Percentiles rank a stretch among this genome's conserved stretches.
These are phyloP conservation scores for Eptesicus fuscus DNA, from an alignment of 2,113 vertebrate species.

Conservation along the genomic window DNA sequence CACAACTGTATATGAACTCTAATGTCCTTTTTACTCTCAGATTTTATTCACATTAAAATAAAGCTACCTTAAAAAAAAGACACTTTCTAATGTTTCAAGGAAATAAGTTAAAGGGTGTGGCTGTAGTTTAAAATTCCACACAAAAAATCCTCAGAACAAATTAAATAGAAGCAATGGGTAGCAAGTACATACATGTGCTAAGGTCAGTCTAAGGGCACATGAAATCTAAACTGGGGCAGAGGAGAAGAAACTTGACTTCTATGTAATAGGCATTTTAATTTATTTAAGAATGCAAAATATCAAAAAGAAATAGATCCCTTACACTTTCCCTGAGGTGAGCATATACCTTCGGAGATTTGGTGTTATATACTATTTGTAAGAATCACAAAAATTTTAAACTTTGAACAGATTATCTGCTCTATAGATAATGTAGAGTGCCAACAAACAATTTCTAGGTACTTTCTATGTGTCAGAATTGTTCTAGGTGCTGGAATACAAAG, in stretches of 20 bases:
- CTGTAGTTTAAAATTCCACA: conserved; percentile 38
- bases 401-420: background rate
- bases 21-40: background rate
- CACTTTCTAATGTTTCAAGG: conserved; percentile 21
- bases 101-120: conserved; percentile 35
- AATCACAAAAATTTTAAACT: conserved; percentile 35
- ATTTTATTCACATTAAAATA: background rate
- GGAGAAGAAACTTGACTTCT: background rate
- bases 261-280: conserved; percentile 1
- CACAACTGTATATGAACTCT: background rate
- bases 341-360: background rate
- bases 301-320: conserved; percentile 2
- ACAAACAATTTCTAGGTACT: conserved; percentile 22
- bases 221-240: background rate
- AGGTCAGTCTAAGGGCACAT: background rate
- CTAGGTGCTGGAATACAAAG: background rate
- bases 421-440: background rate
- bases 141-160: conserved; percentile 21
- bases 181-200: background rate
- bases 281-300: conserved; percentile 1
- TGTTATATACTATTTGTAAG: background rate
- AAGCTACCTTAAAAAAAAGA: background rate
- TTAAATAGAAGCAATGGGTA: conserved; percentile 4
- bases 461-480: background rate
- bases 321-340: background rate